Evolutionary conservation across 2,888 invertebrate species (phyloP).

Genomic region (Eupeodes latifasciatus): DNA sequence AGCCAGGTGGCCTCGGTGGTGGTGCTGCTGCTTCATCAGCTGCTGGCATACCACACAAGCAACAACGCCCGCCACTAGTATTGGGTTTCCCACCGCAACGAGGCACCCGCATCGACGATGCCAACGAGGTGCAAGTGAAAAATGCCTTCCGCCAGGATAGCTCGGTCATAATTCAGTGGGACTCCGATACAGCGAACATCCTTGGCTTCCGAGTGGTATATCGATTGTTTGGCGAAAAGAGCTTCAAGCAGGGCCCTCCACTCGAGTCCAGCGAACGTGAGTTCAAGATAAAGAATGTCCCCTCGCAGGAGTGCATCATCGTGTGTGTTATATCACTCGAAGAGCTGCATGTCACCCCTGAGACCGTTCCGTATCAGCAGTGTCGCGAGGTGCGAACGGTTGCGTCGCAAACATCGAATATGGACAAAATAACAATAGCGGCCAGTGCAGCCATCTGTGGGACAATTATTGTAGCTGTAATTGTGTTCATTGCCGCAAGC

Average conservation of each 20-base stretch:
- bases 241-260: conserved; percentile 95
- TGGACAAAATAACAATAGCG: conserved; percentile 97
- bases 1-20: conserved; percentile 58
- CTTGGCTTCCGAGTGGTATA: conserved; percentile 96
- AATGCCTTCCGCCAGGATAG: conserved; percentile 93
- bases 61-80: conserved; percentile 89
- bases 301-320: conserved; percentile 96
- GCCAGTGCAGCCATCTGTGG: conserved; percentile 97
- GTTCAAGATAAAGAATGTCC: conserved; percentile 96
- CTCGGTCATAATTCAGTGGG: conserved; percentile 96
- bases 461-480: conserved; percentile 94
- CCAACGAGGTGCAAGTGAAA: conserved; percentile 92
- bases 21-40: conserved; percentile 68
- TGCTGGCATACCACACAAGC: conserved; percentile 81
- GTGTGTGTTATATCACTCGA: conserved; percentile 96
- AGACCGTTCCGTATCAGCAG: conserved; percentile 93
- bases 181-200: conserved; percentile 93
- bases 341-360: conserved; percentile 94
- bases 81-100: conserved; percentile 89
- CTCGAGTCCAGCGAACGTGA: conserved; percentile 95
- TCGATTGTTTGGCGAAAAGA: conserved; percentile 94
- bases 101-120: conserved; percentile 87
- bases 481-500: conserved; percentile 95
- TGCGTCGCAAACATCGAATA: conserved; percentile 92
- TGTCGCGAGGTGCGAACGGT: conserved; percentile 95